A percentile compares a stretch with the other conserved stretches of the same genome.
Evolutionary conservation across 2,113 vertebrate species (phyloP).

Genomic region (Melanotaenia duboulayi): DNA sequence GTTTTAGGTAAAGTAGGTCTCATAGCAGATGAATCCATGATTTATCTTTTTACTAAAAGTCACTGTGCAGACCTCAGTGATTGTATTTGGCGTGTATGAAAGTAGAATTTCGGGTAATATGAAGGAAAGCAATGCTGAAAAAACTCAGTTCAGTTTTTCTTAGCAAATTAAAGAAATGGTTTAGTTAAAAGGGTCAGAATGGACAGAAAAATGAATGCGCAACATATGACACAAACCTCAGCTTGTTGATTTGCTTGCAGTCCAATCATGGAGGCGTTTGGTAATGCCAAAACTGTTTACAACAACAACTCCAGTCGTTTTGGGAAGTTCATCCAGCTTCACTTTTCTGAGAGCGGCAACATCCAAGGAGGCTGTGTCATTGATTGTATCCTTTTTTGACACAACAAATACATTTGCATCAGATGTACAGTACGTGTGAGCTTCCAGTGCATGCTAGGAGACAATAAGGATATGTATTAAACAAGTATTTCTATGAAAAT

Average conservation of each 20-base stretch:
- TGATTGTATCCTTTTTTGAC: conserved; percentile 89
- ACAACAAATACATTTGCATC: background rate
- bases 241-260: conserved; percentile 68
- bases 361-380: conserved; percentile 93
- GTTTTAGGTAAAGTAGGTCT: too few relatives aligned
- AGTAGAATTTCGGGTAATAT: too few relatives aligned
- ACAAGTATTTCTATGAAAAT: background rate
- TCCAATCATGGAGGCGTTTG: conserved; percentile 93
- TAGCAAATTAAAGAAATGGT: background rate
- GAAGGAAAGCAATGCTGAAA: too few relatives aligned
- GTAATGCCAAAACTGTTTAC: conserved; percentile 93
- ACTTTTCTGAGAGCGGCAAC: conserved; percentile 91
- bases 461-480: background rate
- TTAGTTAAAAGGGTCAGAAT: background rate
- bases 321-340: conserved; percentile 94
- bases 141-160: too few relatives aligned
- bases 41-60: too few relatives aligned
- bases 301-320: conserved; percentile 96
- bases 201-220: too few relatives aligned
- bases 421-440: background rate
- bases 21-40: too few relatives aligned
- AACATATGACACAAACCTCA: background rate
- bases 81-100: too few relatives aligned
- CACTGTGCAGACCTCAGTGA: too few relatives aligned
- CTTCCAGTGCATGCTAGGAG: background rate